Evolutionary conservation across 2,113 vertebrate species (phyloP), one percentile per base, ranked within the genome.

Genomic region (Calyptomena viridis): DNA sequence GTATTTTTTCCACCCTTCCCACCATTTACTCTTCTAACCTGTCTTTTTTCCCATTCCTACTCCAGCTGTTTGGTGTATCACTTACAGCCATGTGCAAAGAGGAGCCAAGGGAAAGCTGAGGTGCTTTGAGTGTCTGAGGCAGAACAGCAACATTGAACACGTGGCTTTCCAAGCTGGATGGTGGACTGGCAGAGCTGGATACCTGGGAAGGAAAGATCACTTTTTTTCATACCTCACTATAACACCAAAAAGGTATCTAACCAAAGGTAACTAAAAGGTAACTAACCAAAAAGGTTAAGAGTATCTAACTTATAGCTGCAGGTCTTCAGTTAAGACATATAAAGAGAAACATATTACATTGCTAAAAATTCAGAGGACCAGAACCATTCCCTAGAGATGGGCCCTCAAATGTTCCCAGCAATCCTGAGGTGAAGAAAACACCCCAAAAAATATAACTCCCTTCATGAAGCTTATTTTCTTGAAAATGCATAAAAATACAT

Each of bases 1-100:
- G 5, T 44, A 16, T 81, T 59, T 35, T 39, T 31, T 16, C 6
- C 14, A 12, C 5, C 4, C 2, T 16, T 22, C 22, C 4, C 3
- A 5, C 16, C 40, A 68, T 20, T 69, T 40, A 28, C 74, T 67
- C 39, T 52, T 56, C 21, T 53, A 23, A n/a, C 12, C 20, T 33
- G 2, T 8, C 30, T 68, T 46, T 46, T 40, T 12, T 3, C 1
- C 50, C 19, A 1, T 28, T 81, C 62, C 67, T 27, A 12, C n/a
- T 76, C 27, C 72, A 72, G 21, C 30, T 12, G 13, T 6, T 19
- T 22, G 39, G n/a, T 28, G 13, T 4, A 12, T 3, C 52, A 95
- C 98, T 98, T 97, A 99, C 99, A 18, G 98, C 98, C 98, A 99
- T 98, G 89, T 99, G 99, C 24, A 99, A 97, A 62, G 98, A 98